Conservation (phyloP, 2,888 invertebrate species). For the Ptychoptera albimana region DNA sequence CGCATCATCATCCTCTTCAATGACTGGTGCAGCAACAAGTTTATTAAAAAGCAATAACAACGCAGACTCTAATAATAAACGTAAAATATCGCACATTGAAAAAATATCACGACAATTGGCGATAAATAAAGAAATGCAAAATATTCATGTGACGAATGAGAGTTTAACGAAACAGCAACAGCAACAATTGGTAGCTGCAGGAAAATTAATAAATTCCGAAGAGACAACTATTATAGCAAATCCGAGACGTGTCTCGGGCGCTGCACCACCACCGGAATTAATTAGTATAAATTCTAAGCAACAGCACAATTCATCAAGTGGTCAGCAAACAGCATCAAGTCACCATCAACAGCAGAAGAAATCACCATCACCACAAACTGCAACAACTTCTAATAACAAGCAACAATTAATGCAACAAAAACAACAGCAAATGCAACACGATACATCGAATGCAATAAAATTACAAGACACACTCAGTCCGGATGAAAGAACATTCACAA, state of each 20-base stretch:
- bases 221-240: conserved; percentile 9
- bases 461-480: conserved; percentile 26
- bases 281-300: conserved; percentile 40
- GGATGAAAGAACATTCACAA: conserved; percentile 29
- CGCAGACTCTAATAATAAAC: conserved; percentile 6
- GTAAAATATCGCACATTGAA: neutral
- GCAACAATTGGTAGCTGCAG: conserved; percentile 23
- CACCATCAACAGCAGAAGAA: conserved; percentile 13
- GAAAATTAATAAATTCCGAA: conserved; percentile 19
- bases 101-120: neutral
- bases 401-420: conserved; percentile 4
- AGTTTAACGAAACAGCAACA: conserved; percentile 22
- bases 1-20: neutral
- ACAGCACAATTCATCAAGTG: conserved; percentile 18
- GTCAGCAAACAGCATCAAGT: neutral
- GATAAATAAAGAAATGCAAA: neutral
- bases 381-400: conserved; percentile 4
- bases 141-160: neutral
- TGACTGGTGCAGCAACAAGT: conserved; percentile 10
- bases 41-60: conserved; percentile 7
- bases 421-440: conserved; percentile 19
- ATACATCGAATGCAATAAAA: conserved; percentile 26
- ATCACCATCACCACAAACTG: conserved; percentile 9
- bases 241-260: conserved; percentile 7
- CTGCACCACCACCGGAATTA: conserved; percentile 34